Evolutionary conservation across 2,113 vertebrate species (phyloP), one percentile per base, ranked within the genome.

Genomic region (Ahaetulla prasina): DNA sequence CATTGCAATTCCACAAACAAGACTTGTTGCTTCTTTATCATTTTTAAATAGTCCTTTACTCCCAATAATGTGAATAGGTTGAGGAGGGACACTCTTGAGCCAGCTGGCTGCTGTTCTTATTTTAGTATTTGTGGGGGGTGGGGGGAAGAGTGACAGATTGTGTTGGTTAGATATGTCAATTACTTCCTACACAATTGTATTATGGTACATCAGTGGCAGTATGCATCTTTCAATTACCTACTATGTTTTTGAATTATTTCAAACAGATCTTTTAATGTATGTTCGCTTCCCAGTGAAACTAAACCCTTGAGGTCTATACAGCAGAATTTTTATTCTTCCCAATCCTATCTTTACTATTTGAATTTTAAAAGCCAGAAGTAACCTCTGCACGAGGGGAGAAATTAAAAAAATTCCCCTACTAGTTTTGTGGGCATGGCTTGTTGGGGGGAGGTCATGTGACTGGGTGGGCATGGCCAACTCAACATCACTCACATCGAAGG

Each of bases 121-220:
- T 89, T 0, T 30, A 88, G 89, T 35, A 55, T 2, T 89, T 88
- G 1, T 39, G 80, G 50, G 60, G 57, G 50, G 50, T 50, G 57
- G 50, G 93, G 30, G 85, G 94, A 63, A 4, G 85, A 57, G 30
- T 39, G 92, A 20, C 85, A 95, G 30, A 8, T 86, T 47, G 55
- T 9, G 45, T 2, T 27, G 11, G 0, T 20, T 93, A 55, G 91
- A 94, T 93, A 68, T 68, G 89, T 57, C 39, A 89, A 50, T 50
- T 60, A 45, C 80, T 80, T 89, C 90, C 93, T 87, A 88, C 63
- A 18, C 60, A 87, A 54, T 47, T 92, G 47, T 68, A 55, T 49
- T 88, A 39, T 80, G 49, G 25, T 47, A 84, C 53, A 53, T 23
- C 2, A 11, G 86, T 93, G 94, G 1, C 91, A 22, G 0, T 84